phyloP scores from a whole-genome alignment of 2,113 vertebrate genomes.

The Vidua macroura region DNA sequence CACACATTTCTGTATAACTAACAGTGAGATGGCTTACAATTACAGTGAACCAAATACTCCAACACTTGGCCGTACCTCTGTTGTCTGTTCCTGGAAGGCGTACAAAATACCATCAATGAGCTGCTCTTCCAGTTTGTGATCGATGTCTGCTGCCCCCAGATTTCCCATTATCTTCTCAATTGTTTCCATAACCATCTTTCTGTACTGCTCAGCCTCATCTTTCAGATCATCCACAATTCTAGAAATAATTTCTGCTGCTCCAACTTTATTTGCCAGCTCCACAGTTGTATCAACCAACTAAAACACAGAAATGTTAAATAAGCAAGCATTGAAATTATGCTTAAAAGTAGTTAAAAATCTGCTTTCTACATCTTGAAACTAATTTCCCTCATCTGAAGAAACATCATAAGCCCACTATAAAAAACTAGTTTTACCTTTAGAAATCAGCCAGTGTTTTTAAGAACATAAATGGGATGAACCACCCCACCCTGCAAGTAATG shows the following conservation, averaged over 20 bases:
- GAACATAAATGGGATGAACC: neutral
- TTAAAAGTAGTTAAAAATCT: neutral
- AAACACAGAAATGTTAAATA: neutral
- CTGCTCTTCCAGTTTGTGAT: slow-evolving; percentile 98
- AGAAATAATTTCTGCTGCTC: slow-evolving; percentile 97
- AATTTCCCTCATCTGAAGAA: neutral
- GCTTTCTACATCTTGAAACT: neutral
- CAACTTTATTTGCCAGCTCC: slow-evolving; percentile 98
- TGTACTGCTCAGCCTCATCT: slow-evolving; percentile 97
- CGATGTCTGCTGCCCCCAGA: slow-evolving; percentile 95
- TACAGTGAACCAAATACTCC: neutral
- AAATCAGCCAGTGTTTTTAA: neutral
- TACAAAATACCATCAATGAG: slow-evolving; percentile 97
- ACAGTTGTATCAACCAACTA: slow-evolving; percentile 98
- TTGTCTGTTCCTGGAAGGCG: slow-evolving; percentile 98
- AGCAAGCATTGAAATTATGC: neutral
- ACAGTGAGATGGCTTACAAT: neutral
- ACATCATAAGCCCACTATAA: fast-evolving
- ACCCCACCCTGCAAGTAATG: neutral
- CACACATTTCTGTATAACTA: neutral
- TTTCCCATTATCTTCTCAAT: slow-evolving; percentile 99
- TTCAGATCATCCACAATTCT: slow-evolving; percentile 98
- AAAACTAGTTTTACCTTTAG: neutral
- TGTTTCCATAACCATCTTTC: slow-evolving; percentile 99
- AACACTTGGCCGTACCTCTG: slow-evolving; percentile 79